A percentile compares a stretch with the other conserved stretches of the same genome.
phyloP scores from a whole-genome alignment of 2,888 invertebrate species.

The Drosophila paracracens region DNA sequence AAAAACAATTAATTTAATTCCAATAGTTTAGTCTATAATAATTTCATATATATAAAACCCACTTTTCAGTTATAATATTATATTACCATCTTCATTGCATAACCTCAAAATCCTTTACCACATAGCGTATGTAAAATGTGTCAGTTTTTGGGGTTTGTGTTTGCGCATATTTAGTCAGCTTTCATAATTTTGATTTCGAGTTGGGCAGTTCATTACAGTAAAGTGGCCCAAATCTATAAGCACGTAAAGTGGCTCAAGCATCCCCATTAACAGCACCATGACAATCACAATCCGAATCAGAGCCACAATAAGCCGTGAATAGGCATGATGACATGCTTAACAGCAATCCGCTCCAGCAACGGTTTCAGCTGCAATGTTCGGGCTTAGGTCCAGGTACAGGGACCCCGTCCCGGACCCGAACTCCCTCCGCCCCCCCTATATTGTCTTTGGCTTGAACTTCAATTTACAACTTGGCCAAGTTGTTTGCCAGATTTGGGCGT shows the following conservation, averaged over 20 bases:
- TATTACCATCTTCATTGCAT: neutral
- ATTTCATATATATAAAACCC: too few relatives aligned
- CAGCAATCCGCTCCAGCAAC: slow-evolving; percentile 33
- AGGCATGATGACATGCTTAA: slow-evolving; percentile 56
- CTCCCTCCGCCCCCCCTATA: slow-evolving; percentile 2
- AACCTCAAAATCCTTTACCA: neutral
- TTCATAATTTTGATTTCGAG: slow-evolving; percentile 51
- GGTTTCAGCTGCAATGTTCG: neutral
- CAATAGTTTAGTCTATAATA: too few relatives aligned
- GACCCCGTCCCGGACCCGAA: neutral
- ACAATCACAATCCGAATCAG: slow-evolving; percentile 41
- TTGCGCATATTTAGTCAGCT: slow-evolving; percentile 30
- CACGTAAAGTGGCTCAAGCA: slow-evolving; percentile 73
- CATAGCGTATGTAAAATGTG: slow-evolving; percentile 19
- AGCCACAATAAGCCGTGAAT: slow-evolving; percentile 43
- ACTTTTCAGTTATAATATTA: neutral
- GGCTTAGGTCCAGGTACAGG: neutral
- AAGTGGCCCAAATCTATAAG: slow-evolving; percentile 76
- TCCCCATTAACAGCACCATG: slow-evolving; percentile 24
- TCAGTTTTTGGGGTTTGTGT: slow-evolving; percentile 20
- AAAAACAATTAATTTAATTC: neutral
- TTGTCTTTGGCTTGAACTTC: slow-evolving; percentile 64
- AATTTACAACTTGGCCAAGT: slow-evolving; percentile 80
- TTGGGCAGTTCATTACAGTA: slow-evolving; percentile 58
- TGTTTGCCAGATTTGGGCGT: slow-evolving; percentile 57